These are phyloP conservation scores for Drosophila subobscura DNA, from an alignment of 1,140 invertebrate genomes.

Conservation along the genomic window DNA sequence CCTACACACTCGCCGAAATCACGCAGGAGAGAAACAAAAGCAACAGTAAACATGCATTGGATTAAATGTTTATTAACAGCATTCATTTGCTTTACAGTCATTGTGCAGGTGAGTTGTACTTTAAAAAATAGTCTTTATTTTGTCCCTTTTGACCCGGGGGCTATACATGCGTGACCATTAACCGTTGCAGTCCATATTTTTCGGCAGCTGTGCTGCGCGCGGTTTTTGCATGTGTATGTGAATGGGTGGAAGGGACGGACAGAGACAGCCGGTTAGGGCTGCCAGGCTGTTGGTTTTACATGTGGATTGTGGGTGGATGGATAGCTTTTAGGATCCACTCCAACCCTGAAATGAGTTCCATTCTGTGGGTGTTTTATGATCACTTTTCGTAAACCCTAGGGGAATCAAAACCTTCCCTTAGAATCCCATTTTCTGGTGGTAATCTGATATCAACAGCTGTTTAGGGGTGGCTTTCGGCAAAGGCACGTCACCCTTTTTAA, in stretches of 20 bases:
- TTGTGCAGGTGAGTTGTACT: conserved; percentile 73
- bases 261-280: conserved; percentile 39
- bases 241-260: conserved; percentile 11
- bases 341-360: background rate
- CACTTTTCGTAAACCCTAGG: too few relatives aligned
- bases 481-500: too few relatives aligned
- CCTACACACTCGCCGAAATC: conserved; percentile 22
- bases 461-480: too few relatives aligned
- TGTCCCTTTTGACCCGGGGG: conserved; percentile 30
- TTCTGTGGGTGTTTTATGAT: too few relatives aligned
- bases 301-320: conserved; percentile 6
- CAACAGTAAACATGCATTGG: conserved; percentile 81
- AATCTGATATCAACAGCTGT: too few relatives aligned
- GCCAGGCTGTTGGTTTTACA: conserved; percentile 33
- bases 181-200: conserved; percentile 8
- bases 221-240: conserved; percentile 5
- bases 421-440: too few relatives aligned
- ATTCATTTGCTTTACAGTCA: conserved; percentile 76
- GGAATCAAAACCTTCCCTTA: too few relatives aligned
- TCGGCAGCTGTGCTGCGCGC: conserved; percentile 39
- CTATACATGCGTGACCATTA: conserved; percentile 38
- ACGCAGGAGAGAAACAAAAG: conserved; percentile 41
- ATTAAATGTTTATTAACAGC: conserved; percentile 83
- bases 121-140: conserved; percentile 16
- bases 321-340: background rate